Percentiles rank a stretch among this genome's conserved stretches.
Evolutionary conservation across 2,113 vertebrate genomes (phyloP).

Genomic region (Cariama cristata): DNA sequence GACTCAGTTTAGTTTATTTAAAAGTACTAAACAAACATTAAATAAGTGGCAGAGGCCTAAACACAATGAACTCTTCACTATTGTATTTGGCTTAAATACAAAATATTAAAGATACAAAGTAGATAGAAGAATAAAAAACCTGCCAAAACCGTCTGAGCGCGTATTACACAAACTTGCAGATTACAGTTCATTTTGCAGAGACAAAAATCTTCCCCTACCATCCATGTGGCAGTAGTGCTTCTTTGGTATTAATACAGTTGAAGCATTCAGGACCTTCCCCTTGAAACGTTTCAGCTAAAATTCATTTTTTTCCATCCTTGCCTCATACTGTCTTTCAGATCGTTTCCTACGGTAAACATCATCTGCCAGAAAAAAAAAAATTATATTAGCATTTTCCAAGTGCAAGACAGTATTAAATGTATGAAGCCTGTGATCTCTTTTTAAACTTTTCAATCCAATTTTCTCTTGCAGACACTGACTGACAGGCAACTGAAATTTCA

Average conservation of each 20-base stretch:
- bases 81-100: neutral
- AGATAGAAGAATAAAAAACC: neutral
- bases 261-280: slow-evolving; percentile 34
- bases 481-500: neutral
- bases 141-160: neutral
- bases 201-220: neutral
- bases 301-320: slow-evolving; percentile 74
- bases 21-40: neutral
- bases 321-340: slow-evolving; percentile 86
- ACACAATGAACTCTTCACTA: neutral
- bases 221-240: neutral
- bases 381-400: neutral
- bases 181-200: neutral
- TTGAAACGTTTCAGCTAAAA: slow-evolving; percentile 41
- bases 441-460: neutral
- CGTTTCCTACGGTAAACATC: slow-evolving; percentile 95
- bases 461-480: neutral
- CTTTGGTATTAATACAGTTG: neutral
- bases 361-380: slow-evolving; percentile 80
- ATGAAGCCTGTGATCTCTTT: neutral
- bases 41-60: neutral
- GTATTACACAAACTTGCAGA: neutral
- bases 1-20: slow-evolving; percentile 19
- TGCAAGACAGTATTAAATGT: neutral
- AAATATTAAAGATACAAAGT: neutral